Percentiles rank a stretch among this genome's conserved stretches.
Evolutionary conservation across 1,140 invertebrate species (phyloP).

Genomic region (Sesamia nonagrioides): DNA sequence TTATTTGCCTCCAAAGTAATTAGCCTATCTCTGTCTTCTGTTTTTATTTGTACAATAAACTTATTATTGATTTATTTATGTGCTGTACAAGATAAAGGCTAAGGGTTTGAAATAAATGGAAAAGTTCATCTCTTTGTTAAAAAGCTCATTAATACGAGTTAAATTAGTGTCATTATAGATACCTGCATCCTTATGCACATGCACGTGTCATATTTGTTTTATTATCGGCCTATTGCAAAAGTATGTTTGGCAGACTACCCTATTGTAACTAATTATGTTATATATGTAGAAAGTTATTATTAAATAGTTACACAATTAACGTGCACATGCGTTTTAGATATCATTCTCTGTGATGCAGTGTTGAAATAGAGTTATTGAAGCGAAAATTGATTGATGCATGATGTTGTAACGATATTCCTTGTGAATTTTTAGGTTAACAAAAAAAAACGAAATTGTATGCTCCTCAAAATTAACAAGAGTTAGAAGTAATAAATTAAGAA

Average conservation of each 20-base stretch:
- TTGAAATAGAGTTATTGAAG: constrained; percentile 24
- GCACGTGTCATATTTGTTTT: constrained; percentile 6
- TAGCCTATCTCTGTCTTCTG: too few species aligned
- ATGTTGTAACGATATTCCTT: constrained; percentile 41
- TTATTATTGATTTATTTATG: too few species aligned
- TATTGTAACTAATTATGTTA: constrained; percentile 14
- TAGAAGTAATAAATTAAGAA: not conserved
- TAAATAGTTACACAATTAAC: constrained; percentile 21
- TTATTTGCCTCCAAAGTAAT: too few species aligned
- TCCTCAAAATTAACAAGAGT: not conserved
- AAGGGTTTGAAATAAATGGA: too few species aligned
- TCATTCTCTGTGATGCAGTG: not conserved
- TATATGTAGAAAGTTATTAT: constrained; percentile 12
- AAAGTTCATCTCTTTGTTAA: too few species aligned
- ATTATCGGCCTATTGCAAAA: constrained; percentile 16
- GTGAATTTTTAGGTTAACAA: constrained; percentile 43
- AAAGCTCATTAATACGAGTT: too few species aligned
- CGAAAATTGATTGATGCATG: constrained; percentile 38
- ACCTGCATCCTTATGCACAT: not conserved
- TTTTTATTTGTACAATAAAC: too few species aligned
- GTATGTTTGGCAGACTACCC: constrained; percentile 14
- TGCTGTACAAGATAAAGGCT: too few species aligned
- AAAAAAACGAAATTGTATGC: constrained; percentile 4
- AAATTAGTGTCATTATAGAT: not conserved
- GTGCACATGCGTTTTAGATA: not conserved